Evolutionary conservation across 2,888 invertebrate species (phyloP).

Genomic region (Yponomeuta cagnagella): DNA sequence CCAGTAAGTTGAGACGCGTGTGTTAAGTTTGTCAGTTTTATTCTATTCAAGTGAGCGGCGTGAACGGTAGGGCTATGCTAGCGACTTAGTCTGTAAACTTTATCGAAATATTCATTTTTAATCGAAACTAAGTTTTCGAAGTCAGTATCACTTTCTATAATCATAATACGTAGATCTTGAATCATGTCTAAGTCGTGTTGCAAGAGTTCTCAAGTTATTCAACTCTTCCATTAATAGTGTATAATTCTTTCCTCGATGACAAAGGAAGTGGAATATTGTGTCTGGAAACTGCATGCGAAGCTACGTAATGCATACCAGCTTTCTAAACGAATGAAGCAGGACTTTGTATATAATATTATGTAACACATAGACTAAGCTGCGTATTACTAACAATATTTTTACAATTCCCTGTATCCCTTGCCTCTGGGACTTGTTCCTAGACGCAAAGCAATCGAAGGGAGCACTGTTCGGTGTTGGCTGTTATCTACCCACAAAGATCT

Average conservation of each 20-base stretch:
- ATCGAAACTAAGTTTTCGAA: not conserved
- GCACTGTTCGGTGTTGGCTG: slow-evolving; percentile 19
- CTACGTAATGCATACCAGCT: not conserved
- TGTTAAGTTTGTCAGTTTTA: slow-evolving; percentile 18
- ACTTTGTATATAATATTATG: slow-evolving; percentile 8
- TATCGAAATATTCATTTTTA: too few species aligned
- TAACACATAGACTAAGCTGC: slow-evolving; percentile 6
- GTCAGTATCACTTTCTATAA: not conserved
- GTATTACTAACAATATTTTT: slow-evolving; percentile 7
- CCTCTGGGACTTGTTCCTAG: not conserved
- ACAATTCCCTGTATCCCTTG: not conserved
- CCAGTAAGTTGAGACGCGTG: slow-evolving; percentile 36
- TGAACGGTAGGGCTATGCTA: not conserved
- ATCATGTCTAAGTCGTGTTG: not conserved
- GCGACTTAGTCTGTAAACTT: not conserved
- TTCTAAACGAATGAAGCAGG: slow-evolving; percentile 2
- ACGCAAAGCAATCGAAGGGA: not conserved
- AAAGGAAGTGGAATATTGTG: not conserved
- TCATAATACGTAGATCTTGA: not conserved
- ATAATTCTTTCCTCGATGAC: not conserved
- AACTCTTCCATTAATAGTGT: not conserved
- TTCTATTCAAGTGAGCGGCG: slow-evolving; percentile 11
- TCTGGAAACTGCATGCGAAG: slow-evolving; percentile 12
- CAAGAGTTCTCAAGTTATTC: not conserved
- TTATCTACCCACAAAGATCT: slow-evolving; percentile 16